phyloP scores from a whole-genome alignment of 92 coral and sea anemone genomes.

The Plumapathes pennacea region DNA sequence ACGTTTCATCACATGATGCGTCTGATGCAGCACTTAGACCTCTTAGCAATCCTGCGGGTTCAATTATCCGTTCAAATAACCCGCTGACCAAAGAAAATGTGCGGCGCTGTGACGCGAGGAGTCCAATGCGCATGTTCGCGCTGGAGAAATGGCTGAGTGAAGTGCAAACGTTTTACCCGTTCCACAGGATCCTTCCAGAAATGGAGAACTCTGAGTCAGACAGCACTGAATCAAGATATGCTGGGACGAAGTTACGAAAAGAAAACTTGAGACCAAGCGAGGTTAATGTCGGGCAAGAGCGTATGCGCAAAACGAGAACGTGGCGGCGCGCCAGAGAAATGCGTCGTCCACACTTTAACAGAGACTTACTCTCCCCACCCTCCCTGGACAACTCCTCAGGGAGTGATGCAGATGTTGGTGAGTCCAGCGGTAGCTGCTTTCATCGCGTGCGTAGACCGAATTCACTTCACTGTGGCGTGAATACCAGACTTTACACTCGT shows the following conservation, averaged over 20 bases:
- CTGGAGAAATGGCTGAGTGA: constrained; percentile 46
- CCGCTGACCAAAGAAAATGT: background rate
- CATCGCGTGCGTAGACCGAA: too few relatives aligned
- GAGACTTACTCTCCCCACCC: too few relatives aligned
- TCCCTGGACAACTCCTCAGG: too few relatives aligned
- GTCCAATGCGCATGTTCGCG: constrained; percentile 7
- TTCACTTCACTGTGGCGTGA: too few relatives aligned
- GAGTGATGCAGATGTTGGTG: too few relatives aligned
- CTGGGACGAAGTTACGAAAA: background rate
- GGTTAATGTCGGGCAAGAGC: background rate
- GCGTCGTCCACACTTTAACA: too few relatives aligned
- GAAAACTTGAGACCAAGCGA: background rate
- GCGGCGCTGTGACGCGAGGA: background rate
- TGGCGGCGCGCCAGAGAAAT: too few relatives aligned
- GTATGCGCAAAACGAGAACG: background rate
- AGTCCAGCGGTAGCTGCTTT: too few relatives aligned
- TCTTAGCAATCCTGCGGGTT: constrained; percentile 6
- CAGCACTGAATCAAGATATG: too few relatives aligned
- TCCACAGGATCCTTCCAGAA: too few relatives aligned
- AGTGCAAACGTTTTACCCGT: background rate
- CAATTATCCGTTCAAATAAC: background rate
- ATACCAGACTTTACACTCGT: too few relatives aligned
- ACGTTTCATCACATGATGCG: background rate
- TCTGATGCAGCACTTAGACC: background rate
- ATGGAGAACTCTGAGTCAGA: too few relatives aligned